These are phyloP conservation scores for Rhadinocentrus ornatus DNA, from an alignment of 2,797 vertebrate genomes.

Conservation along the genomic window DNA sequence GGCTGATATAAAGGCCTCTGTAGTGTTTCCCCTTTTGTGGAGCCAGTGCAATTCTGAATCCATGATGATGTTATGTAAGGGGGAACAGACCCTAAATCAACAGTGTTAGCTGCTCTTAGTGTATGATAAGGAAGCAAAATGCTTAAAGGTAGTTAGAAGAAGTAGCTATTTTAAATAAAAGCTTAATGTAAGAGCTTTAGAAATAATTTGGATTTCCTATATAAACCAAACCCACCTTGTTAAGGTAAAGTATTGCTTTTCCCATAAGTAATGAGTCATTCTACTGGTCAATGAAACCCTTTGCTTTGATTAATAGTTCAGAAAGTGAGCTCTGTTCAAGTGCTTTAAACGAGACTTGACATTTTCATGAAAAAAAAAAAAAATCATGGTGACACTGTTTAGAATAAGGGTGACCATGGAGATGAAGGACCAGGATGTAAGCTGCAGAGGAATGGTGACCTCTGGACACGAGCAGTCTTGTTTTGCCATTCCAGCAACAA, in stretches of 20 bases:
- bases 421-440: constrained; percentile 75
- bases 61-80: constrained; percentile 61
- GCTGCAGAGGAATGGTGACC: constrained; percentile 71
- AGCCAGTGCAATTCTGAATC: constrained; percentile 49
- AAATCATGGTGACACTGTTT: constrained; percentile 48
- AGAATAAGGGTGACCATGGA: constrained; percentile 74
- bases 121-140: constrained; percentile 26
- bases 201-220: constrained; percentile 47
- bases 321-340: constrained; percentile 30
- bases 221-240: constrained; percentile 21
- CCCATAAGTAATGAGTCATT: constrained; percentile 54
- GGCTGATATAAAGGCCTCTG: constrained; percentile 66
- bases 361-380: constrained; percentile 24
- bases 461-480: constrained; percentile 57
- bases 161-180: constrained; percentile 28
- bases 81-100: constrained; percentile 51
- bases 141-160: constrained; percentile 4
- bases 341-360: constrained; percentile 44
- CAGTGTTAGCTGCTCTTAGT: constrained; percentile 10
- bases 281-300: constrained; percentile 43
- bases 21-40: constrained; percentile 52
- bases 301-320: constrained; percentile 55
- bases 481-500: constrained; percentile 65
- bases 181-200: constrained; percentile 29
- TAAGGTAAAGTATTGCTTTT: constrained; percentile 49